Evolutionary conservation across 2,888 invertebrate genomes (phyloP), one percentile per base, ranked within the genome.

Genomic region (Melanostoma mellinum): DNA sequence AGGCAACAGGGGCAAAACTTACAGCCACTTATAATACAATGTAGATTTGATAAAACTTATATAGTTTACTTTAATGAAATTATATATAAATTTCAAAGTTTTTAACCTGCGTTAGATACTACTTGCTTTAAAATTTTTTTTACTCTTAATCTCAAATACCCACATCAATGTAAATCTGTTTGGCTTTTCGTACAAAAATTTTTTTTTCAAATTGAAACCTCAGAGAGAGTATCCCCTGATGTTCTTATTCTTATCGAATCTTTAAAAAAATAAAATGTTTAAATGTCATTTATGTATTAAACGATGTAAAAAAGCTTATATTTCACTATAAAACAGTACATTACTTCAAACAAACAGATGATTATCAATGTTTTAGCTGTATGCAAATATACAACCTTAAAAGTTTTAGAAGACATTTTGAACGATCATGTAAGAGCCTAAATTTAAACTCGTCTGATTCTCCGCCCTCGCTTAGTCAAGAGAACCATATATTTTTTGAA

Each of bases 151-250:
- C n/a, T n/a, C n/a, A n/a, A n/a, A n/a, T n/a, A n/a, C n/a, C n/a
- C 52, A 36, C 2, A 6, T 1, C 6, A n/a, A 8, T 67, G 40
- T 30, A 52, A 53, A 33, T 67, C 65, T 40, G 65, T 53, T 32
- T 53, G 65, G 65, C 4, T 42, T 8, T n/a, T n/a, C 53, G 52
- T 53, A 10, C 42, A 5, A 52, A 67, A 65, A 32, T 53, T 9
- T 52, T 52, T 67, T 67, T 67, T 67, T 67, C 3, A 67, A 52
- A 52, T 67, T 50, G 53, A 67, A 33, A 53, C 53, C 8, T 10
- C 30, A 4, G 52, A 65, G 33, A 40, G 65, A 65, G 65, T 52
- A 4, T 52, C 65, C 6, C 10, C 42, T 8, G 53, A 53, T 10
- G 6, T 53, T 20, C 33, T 67, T 8, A 20, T 67, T 10, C 42